Evolutionary conservation across 1,140 invertebrate species (phyloP).

Genomic region (Chironomus striatipennis): DNA sequence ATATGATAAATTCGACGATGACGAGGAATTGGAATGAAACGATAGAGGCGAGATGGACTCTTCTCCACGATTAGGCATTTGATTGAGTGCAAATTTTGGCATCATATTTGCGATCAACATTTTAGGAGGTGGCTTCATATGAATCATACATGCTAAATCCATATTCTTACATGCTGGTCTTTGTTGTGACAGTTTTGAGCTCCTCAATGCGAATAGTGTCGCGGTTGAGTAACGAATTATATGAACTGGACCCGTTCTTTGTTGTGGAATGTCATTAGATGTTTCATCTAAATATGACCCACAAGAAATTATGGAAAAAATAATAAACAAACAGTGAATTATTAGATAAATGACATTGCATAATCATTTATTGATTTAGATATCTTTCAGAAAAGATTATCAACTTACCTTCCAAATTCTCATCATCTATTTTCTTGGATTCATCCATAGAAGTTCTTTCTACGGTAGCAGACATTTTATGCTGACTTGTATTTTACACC

Average conservation of each 20-base stretch:
- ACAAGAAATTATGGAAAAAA: background rate
- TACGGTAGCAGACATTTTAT: background rate
- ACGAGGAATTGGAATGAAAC: background rate
- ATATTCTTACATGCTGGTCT: background rate
- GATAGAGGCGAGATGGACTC: conserved; percentile 3
- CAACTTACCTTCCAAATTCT: background rate
- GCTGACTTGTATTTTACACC: background rate
- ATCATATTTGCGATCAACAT: conserved; percentile 11
- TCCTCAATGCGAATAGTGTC: background rate
- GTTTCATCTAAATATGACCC: background rate
- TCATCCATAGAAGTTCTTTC: background rate
- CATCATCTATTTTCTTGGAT: background rate
- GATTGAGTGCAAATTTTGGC: conserved; percentile 18
- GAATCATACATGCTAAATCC: background rate
- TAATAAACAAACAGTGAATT: background rate
- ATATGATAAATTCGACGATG: conserved; percentile 18
- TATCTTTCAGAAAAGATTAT: background rate
- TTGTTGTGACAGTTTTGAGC: background rate
- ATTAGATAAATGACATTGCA: background rate
- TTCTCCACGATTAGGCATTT: conserved; percentile 16
- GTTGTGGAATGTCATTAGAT: background rate
- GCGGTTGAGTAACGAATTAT: background rate
- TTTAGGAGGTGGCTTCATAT: background rate
- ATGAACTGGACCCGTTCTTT: background rate
- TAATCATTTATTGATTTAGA: background rate